These are phyloP conservation scores for Rachycentron canadum DNA, from an alignment of 2,797 vertebrate genomes.

Conservation along the genomic window DNA sequence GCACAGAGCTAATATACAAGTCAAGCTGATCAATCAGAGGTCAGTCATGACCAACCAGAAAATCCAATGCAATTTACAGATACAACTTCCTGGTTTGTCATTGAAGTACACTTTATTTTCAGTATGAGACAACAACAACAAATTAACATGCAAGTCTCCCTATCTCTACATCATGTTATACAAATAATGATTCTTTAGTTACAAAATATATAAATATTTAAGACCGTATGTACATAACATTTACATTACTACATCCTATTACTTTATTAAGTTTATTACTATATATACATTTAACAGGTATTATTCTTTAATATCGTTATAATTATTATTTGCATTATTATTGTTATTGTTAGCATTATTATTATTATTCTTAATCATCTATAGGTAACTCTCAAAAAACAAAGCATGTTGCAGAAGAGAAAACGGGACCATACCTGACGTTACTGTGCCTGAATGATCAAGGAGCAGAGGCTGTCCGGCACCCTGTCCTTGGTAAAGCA, in stretches of 20 bases:
- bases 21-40: slow-evolving; percentile 18
- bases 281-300: slow-evolving; percentile 87
- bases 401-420: slow-evolving; percentile 87
- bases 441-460: slow-evolving; percentile 86
- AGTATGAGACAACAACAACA: slow-evolving; percentile 86
- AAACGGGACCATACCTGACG: slow-evolving; percentile 88
- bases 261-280: slow-evolving; percentile 89
- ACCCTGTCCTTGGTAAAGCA: slow-evolving; percentile 83
- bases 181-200: slow-evolving; percentile 89
- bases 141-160: slow-evolving; percentile 87
- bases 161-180: slow-evolving; percentile 87
- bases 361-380: slow-evolving; percentile 76
- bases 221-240: slow-evolving; percentile 89
- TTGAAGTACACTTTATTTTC: slow-evolving; percentile 87
- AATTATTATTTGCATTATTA: slow-evolving; percentile 75
- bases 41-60: slow-evolving; percentile 2
- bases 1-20: background rate
- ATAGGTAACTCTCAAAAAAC: slow-evolving; percentile 82
- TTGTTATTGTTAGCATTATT: slow-evolving; percentile 65
- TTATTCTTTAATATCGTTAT: slow-evolving; percentile 78
- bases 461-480: slow-evolving; percentile 78
- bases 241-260: slow-evolving; percentile 91
- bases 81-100: slow-evolving; percentile 68
- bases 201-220: slow-evolving; percentile 93
- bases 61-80: slow-evolving; percentile 34